These are phyloP conservation scores for Nephrotoma appendiculata DNA, from an alignment of 2,888 invertebrate genomes.

Conservation along the genomic window DNA sequence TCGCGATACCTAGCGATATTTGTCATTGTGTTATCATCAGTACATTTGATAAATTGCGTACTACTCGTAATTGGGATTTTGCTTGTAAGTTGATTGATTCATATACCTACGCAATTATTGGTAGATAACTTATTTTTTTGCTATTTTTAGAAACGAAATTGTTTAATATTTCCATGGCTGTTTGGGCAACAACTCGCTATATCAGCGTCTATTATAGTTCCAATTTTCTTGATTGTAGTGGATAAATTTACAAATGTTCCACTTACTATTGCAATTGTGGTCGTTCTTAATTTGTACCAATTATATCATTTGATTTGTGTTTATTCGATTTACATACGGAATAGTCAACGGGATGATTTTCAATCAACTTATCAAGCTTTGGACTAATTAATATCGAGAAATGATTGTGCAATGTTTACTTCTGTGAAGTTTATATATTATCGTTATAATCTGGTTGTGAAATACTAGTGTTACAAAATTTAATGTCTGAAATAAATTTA, in stretches of 20 bases:
- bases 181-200: background rate
- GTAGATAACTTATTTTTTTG: background rate
- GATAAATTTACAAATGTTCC: background rate
- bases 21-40: background rate
- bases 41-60: background rate
- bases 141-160: background rate
- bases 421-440: background rate
- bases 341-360: background rate
- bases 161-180: background rate
- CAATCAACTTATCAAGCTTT: background rate
- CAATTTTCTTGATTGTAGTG: background rate
- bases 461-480: too few species aligned
- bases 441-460: background rate
- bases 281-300: background rate
- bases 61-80: background rate
- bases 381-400: background rate
- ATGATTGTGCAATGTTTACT: background rate
- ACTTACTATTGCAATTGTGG: background rate
- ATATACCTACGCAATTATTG: background rate
- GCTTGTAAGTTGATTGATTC: background rate
- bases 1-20: background rate
- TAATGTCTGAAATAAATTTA: too few species aligned
- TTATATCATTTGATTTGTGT: background rate
- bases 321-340: background rate
- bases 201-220: background rate